Base-by-base conservation (phyloP, 2,797 vertebrate species). In the Ctenochaetus hawaiiensis region DNA sequence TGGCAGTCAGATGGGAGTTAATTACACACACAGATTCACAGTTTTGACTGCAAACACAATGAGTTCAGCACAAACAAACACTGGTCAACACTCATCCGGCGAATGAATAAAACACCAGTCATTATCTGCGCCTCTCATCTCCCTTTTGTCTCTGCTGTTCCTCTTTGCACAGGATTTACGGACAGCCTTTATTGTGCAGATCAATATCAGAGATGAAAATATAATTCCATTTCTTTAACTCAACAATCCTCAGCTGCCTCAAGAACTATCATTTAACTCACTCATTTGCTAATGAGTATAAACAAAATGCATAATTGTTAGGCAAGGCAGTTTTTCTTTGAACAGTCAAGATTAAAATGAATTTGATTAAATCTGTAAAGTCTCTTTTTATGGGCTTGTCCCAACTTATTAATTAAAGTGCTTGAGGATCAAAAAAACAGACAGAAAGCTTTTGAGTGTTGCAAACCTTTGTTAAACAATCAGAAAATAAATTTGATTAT, bases 91-190 rank as follows among this genome's bases (percentile, higher is more conserved):
- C 90, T 75, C 69, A 75, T 88, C 77, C 65, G 52, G 30, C 65
- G 56, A 83, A 90, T 88, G 87, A 93, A 93, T 93, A 91, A 92
- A 93, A 87, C 81, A 86, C 63, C 77, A 80, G 72, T 80, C 78
- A 82, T 94, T 90, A 92, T 91, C 90, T 88, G 20, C 52, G 67
- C 60, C 80, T 85, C 81, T 87, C 83, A 90, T 89, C 89, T 90
- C 80, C 75, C 56, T 68, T 83, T 88, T 85, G 85, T 91, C 81
- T 87, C 67, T 49, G 66, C 72, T 83, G 86, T 79, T 89, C 68
- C 81, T 80, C 88, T 91, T 89, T 72, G 53, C 64, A 53, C 59
- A 68, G 59, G 91, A 90, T 89, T 67, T 80, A 90, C 91, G 93
- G 91, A 94, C 89, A 77, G 83, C 54, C 68, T 83, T 84, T 75